These are phyloP conservation scores for Drosophila infuscata DNA, from an alignment of 2,888 invertebrate genomes.

Conservation along the genomic window DNA sequence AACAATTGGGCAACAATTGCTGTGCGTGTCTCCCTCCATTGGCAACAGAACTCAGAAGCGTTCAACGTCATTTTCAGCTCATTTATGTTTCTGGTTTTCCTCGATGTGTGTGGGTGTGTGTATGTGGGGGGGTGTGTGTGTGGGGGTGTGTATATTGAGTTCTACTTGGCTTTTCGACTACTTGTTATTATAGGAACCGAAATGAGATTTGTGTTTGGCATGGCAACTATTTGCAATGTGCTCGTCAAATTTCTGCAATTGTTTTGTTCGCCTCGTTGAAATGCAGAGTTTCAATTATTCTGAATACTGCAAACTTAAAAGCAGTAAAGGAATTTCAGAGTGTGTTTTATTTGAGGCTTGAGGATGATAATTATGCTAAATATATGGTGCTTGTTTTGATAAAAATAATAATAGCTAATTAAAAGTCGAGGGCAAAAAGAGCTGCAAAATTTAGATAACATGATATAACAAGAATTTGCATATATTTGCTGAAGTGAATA, in stretches of 20 bases:
- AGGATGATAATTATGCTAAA: not conserved
- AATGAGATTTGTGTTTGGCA: conserved; percentile 47
- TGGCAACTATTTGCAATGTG: conserved; percentile 51
- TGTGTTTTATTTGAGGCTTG: no score
- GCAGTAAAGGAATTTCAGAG: not conserved
- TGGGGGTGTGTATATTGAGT: conserved; percentile 28
- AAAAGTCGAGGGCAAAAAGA: not conserved
- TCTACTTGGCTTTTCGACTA: conserved; percentile 29
- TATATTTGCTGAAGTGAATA: not conserved
- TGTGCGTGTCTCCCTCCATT: conserved; percentile 41
- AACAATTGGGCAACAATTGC: conserved; percentile 29
- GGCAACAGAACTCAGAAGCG: conserved; percentile 46
- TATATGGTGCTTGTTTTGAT: not conserved
- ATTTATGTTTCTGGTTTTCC: conserved; percentile 28
- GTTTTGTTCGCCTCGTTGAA: not conserved
- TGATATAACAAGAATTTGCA: not conserved
- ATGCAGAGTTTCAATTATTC: not conserved
- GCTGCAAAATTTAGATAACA: not conserved
- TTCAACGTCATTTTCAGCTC: conserved; percentile 71
- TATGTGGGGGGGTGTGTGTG: conserved; percentile 16
- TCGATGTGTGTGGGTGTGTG: not conserved
- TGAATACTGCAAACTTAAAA: not conserved
- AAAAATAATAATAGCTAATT: not conserved
- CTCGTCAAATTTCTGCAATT: conserved; percentile 13
- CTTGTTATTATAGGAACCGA: conserved; percentile 50